Base-by-base conservation (phyloP, 2,888 invertebrate species). In the Magallana nippona region DNA sequence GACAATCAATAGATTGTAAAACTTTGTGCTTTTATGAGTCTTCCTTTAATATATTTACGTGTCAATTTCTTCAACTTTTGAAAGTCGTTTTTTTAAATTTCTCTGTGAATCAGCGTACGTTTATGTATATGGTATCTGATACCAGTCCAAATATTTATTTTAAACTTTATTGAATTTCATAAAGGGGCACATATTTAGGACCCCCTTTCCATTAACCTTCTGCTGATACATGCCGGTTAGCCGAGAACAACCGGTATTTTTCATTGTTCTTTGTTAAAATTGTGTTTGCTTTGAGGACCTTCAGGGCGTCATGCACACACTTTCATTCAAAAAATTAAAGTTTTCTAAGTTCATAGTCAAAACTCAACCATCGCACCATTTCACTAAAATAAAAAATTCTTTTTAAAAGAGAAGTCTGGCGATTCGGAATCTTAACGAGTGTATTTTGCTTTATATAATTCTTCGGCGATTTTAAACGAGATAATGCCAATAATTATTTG, bases 361-460 rank as follows among this genome's bases (percentile, higher is more conserved):
- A 60, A 60, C 17, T n/a, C 60, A 60, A 17, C 60, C 60, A 60
- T 60, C 60, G 60, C 60, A 60, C 60, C 60, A 60, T 60, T 60
- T 60, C 60, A 60, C 60, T 60, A 60, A 60, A 60, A 60, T 60
- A 60, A 60, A 60, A 17, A n/a, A n/a, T 17, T 60, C n/a, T 60
- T 58, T 60, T 60, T n/a, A n/a, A 60, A 17, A n/a, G 15, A 17
- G 17, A 60, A 60, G n/a, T n/a, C n/a, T 17, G 60, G 5, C n/a
- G 8, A 60, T 8, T 1, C 10, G 60, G 60, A 60, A 60, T 1
- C 44, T 44, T 44, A 44, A 44, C 44, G 17, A n/a, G 60, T 10
- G 8, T 60, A n/a, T n/a, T n/a, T 60, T 60, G 15, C 17, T 60
- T 60, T 17, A 8, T 60, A n/a, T 60, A n/a, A 60, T 60, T 44